Base-by-base conservation (phyloP, 2,888 invertebrate genomes). In the Ligdia adustata region DNA sequence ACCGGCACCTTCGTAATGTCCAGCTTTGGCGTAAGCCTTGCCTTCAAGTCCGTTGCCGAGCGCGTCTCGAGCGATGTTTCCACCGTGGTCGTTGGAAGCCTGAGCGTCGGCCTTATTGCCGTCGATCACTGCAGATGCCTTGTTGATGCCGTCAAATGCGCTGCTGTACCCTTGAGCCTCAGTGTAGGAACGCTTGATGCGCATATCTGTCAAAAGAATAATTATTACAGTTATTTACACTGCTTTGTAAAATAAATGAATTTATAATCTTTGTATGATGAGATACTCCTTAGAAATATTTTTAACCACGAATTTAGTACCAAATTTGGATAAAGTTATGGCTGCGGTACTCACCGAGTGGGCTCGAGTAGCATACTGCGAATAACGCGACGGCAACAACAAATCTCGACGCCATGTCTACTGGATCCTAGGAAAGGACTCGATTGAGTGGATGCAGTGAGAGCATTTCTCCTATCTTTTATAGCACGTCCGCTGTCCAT, bases 401-500 rank as follows among this genome's bases (percentile, higher is more conserved):
- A 54, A 89, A 72, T 64, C 76, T 89, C 54, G 77, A 72, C 50
- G 86, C 89, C 89, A 90, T 88, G 54, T 46, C 39, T 52, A 15
- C 60, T 71, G 49, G 63, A 59, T 62, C 42, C 59, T 64, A 61
- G 55, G 69, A 76, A 66, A 72, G 73, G 72, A 76, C 66, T 65
- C 73, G 62, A 71, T 48, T 74, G 76, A 86, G 72, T 88, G 86
- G 79, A 85, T 88, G 78, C 64, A 72, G 89, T 75, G 88, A 89
- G 79, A 89, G 89, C 81, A 87, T 89, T 89, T 89, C 89, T 83
- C 85, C 76, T 70, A 66, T 79, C 67, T 84, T 89, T 75, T 87
- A 89, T 89, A 89, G 74, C 54, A 54, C 58, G 56, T 52, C 51
- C 54, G 58, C 28, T 45, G 44, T 11, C 46, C 61, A 47, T 71